phyloP scores from a whole-genome alignment of 1,140 invertebrate species.

The Drosophila takahashii region DNA sequence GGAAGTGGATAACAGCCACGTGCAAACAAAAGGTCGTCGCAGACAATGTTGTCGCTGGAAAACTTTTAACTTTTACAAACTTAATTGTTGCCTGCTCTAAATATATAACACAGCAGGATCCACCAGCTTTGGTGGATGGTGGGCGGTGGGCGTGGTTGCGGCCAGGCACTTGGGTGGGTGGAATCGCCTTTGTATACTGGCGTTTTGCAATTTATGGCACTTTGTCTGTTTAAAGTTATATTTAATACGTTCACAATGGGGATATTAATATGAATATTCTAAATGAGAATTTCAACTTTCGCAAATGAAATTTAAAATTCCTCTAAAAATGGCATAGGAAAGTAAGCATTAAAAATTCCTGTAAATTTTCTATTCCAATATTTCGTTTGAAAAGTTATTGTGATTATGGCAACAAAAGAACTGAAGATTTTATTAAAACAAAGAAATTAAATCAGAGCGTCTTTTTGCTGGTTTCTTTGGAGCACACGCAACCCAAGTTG shows the following conservation, averaged over 20 bases:
- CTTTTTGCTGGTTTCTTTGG: background rate
- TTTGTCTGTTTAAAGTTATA: conserved; percentile 10
- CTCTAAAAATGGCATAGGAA: background rate
- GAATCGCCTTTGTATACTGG: conserved; percentile 14
- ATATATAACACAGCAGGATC: conserved; percentile 49
- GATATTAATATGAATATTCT: conserved; percentile 12
- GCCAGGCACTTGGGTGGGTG: background rate
- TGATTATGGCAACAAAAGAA: background rate
- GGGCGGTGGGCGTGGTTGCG: background rate
- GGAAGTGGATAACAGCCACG: conserved; percentile 42
- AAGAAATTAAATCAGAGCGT: background rate
- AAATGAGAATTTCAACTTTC: background rate
- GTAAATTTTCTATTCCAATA: too few species aligned
- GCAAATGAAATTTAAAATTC: background rate
- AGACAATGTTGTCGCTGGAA: conserved; percentile 79
- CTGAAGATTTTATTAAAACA: background rate
- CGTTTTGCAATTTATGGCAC: conserved; percentile 19
- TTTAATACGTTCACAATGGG: conserved; percentile 29
- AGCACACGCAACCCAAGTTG: background rate
- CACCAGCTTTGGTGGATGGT: background rate
- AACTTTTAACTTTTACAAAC: conserved; percentile 80
- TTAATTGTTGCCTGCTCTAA: conserved; percentile 74
- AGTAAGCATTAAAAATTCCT: background rate
- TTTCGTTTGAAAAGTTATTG: background rate
- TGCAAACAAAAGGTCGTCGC: conserved; percentile 71